Evolutionary conservation across 2,113 vertebrate species (phyloP), one percentile per base, ranked within the genome.

Genomic region (Candoia aspera): DNA sequence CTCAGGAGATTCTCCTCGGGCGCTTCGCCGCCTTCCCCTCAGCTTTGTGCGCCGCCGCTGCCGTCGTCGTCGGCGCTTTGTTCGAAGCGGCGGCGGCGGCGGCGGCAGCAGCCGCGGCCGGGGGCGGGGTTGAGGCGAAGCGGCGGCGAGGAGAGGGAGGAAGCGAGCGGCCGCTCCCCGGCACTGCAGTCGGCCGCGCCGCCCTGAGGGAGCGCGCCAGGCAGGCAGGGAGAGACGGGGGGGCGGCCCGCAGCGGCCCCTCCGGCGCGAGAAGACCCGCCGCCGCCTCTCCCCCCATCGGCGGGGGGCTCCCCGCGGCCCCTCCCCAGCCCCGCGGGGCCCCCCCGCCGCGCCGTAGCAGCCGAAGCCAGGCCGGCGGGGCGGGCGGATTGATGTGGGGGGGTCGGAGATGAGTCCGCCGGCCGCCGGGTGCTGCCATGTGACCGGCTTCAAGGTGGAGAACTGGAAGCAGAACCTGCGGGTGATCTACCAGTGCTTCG

Each of bases 401-500:
- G 97, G 96, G 95, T 96, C 97, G 97, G 97, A 98, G 97, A 98
- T 99, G 98, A 98, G 98, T 98, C 99, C 98, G 95, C 96, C 96
- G 96, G 96, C 95, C 95, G 98, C 98, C 93, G 98, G 99, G 96
- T 99, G 99, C 97, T 98, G 98, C 95, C 99, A 99, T 98, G 98
- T 99, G 98, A 98, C 97, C 97, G 97, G 98, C 97, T 99, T 98
- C 97, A 99, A 99, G 97, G 99, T 99, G 98, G 99, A 99, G 96
- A 99, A 99, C 98, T 99, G 99, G 99, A 99, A 98, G 97, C 99
- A 99, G 98, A 99, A 99, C 97, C 98, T 99, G 96, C 98, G 99
- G 92, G 98, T 98, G 79, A 99, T 99, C 94, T 99, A 99, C 97
- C 99, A 99, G 97, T 99, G 99, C 96, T 99, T 99, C 98, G 99